These are phyloP conservation scores for Lophura nycthemera DNA, from an alignment of 2,113 vertebrate species.

Conservation along the genomic window DNA sequence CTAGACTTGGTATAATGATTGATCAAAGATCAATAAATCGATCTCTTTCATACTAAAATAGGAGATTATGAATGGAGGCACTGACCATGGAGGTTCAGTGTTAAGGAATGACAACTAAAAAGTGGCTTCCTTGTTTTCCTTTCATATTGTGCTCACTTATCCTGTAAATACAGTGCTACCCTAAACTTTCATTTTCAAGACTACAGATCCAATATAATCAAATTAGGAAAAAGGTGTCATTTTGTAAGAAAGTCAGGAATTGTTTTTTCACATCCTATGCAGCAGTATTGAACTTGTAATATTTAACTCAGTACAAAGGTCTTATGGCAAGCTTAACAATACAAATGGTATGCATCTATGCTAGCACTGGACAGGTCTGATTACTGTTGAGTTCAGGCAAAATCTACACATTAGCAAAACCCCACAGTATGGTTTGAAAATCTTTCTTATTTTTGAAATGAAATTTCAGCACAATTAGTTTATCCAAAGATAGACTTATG, in stretches of 20 bases:
- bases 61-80: not conserved
- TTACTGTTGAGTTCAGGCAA: not conserved
- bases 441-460: not conserved
- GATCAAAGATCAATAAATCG: not conserved
- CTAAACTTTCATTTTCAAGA: not conserved
- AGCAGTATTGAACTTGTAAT: not conserved
- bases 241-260: not conserved
- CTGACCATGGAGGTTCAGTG: not conserved
- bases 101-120: not conserved
- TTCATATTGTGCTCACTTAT: not conserved
- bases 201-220: not conserved
- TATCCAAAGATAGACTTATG: not conserved
- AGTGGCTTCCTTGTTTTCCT: not conserved
- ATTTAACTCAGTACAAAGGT: not conserved
- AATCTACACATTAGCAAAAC: not conserved
- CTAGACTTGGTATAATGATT: not conserved
- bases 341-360: accelerated
- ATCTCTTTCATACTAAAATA: not conserved
- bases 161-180: not conserved
- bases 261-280: not conserved
- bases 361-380: not conserved
- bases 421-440: not conserved
- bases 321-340: not conserved
- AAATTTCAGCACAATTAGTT: not conserved
- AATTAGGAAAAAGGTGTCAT: not conserved